Evolutionary conservation across 2,888 invertebrate genomes (phyloP), one percentile per base, ranked within the genome.

Genomic region (Scaptomyza flava): DNA sequence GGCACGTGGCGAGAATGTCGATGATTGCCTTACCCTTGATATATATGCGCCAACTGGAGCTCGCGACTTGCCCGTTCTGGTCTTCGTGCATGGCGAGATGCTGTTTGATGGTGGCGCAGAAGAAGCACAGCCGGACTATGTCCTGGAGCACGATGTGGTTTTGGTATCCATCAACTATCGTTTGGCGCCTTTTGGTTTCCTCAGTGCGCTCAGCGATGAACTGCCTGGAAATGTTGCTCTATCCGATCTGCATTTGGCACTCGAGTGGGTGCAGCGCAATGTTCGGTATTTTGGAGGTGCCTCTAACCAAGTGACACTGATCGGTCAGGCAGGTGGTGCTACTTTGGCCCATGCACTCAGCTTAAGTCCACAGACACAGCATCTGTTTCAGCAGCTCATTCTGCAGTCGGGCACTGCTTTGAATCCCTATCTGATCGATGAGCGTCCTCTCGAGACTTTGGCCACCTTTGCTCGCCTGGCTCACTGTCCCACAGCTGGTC

Each of bases 211-310:
- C 62, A 93, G 92, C 43, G 91, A 92, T 11, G 92, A 90, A 11
- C 90, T 93, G 42, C 93, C 93, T 5, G 94, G 94, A 36, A 94
- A 94, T 79, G 93, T 93, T 60, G 94, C 93, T 0, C 77, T 94
- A n/a, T 88, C 93, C 33, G 94, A 94, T 77, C 90, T 93, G 57
- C 87, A 93, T 6, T 68, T 93, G 76, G 93, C 93, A 0, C 79
- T 94, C 41, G 85, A 92, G 60, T 94, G 94, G 94, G 91, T 93
- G 14, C 91, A 92, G 14, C 89, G 91, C 14, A 88, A 94, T 78
- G 93, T 94, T 14, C 78, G 68, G 3, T 68, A 86, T 41, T 94
- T 94, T 69, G 93, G 93, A 31, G 94, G 94, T 1, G 91, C 93
- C 77, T 88, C 93, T 6, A 75, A 81, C 6, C 86, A 87, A 34